Evolutionary conservation across 2,888 invertebrate species (phyloP).

Genomic region (Leptinotarsa juncta): DNA sequence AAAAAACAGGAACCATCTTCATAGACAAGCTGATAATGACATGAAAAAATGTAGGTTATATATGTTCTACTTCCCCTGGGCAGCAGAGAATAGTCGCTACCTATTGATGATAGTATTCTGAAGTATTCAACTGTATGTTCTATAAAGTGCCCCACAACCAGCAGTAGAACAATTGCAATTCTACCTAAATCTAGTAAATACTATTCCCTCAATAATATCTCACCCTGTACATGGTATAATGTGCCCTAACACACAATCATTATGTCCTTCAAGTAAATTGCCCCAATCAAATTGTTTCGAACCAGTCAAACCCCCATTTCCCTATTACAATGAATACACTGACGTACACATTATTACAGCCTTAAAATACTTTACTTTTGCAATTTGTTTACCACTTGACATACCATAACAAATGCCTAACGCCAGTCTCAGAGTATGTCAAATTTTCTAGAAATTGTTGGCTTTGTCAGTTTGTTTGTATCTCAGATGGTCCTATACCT

Average conservation of each 20-base stretch:
- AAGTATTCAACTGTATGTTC: no score
- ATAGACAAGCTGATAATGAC: no score
- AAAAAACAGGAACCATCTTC: no score
- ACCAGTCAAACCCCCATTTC: neutral
- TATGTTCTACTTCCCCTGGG: no score
- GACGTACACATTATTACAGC: slow-evolving; percentile 19
- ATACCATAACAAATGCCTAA: slow-evolving; percentile 29
- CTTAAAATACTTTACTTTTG: slow-evolving; percentile 23
- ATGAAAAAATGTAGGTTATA: no score
- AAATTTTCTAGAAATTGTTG: slow-evolving; percentile 26
- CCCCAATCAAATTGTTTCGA: slow-evolving; percentile 14
- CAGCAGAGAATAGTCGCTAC: no score
- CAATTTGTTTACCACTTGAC: slow-evolving; percentile 31
- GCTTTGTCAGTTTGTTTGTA: slow-evolving; percentile 19
- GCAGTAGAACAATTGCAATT: no score
- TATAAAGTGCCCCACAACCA: no score
- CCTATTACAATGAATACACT: neutral
- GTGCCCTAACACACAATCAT: neutral
- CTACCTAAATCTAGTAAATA: no score
- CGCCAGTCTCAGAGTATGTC: slow-evolving; percentile 21
- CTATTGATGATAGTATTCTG: no score
- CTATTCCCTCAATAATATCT: neutral
- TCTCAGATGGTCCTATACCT: slow-evolving; percentile 31
- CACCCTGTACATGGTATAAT: neutral
- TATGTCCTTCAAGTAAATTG: neutral